phyloP scores from a whole-genome alignment of 2,113 vertebrate species.

The Deroptyus accipitrinus region DNA sequence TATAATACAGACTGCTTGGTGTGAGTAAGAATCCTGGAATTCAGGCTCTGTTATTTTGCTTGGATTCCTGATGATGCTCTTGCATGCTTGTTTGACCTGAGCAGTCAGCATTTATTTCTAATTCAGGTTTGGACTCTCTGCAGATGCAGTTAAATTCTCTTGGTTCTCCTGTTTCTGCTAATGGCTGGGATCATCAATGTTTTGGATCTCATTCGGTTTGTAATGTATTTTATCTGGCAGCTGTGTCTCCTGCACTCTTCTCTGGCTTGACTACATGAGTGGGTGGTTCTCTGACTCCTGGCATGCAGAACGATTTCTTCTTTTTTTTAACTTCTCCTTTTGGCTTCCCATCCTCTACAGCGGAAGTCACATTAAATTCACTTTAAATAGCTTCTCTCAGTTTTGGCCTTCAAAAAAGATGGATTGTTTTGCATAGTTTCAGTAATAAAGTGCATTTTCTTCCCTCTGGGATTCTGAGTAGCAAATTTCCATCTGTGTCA shows the following conservation, averaged over 20 bases:
- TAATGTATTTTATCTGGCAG: conserved; percentile 50
- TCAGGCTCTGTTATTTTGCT: not conserved
- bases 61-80: not conserved
- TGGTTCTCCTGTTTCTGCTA: conserved; percentile 22
- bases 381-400: conserved; percentile 48
- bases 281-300: conserved; percentile 40
- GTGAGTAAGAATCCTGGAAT: not conserved
- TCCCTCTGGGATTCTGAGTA: not conserved
- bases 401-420: conserved; percentile 44
- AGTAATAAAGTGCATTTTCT: conserved; percentile 12
- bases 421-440: conserved; percentile 25
- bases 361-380: conserved; percentile 38
- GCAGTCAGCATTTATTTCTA: not conserved
- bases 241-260: conserved; percentile 9
- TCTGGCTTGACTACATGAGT: conserved; percentile 17
- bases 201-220: not conserved
- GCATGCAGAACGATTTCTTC: not conserved
- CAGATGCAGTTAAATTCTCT: conserved; percentile 4
- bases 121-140: not conserved
- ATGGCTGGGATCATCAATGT: conserved; percentile 14
- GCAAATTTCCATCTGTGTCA: not conserved
- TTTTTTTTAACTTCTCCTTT: conserved; percentile 17
- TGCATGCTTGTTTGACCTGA: not conserved
- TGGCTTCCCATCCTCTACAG: conserved; percentile 14
- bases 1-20: not conserved